These are phyloP conservation scores for Sphaerophoria rueppellii DNA, from an alignment of 2,888 invertebrate species.

Conservation along the genomic window DNA sequence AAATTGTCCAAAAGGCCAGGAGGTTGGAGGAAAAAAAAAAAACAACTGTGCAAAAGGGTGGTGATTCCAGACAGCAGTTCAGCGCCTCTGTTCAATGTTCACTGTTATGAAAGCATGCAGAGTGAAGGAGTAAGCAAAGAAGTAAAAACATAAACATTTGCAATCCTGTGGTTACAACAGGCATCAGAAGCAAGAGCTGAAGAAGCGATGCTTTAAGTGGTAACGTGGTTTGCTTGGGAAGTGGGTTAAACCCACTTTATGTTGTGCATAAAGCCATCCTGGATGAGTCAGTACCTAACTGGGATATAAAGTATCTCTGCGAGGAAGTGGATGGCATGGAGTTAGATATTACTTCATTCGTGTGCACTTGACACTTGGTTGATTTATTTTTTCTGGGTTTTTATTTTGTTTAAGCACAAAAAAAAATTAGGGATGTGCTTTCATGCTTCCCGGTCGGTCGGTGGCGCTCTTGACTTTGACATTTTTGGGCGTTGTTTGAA, in stretches of 20 bases:
- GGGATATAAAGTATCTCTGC: slow-evolving; percentile 57
- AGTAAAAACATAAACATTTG: slow-evolving; percentile 64
- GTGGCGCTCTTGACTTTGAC: slow-evolving; percentile 15
- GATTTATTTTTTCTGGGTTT: slow-evolving; percentile 65
- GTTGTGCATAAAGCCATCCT: slow-evolving; percentile 17
- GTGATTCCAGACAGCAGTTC: slow-evolving; percentile 2
- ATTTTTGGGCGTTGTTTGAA: slow-evolving; percentile 36
- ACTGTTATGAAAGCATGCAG: slow-evolving; percentile 22
- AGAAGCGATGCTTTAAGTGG: slow-evolving; percentile 18
- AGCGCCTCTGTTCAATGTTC: slow-evolving; percentile 5
- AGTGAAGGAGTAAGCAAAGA: slow-evolving; percentile 3
- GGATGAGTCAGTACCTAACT: slow-evolving; percentile 57
- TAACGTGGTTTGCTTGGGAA: slow-evolving; percentile 44
- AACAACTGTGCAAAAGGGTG: neutral
- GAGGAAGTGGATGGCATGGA: slow-evolving; percentile 36
- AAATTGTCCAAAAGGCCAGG: slow-evolving; percentile 53
- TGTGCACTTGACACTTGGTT: slow-evolving; percentile 65
- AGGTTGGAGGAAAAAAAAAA: neutral
- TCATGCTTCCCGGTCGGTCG: too few species aligned
- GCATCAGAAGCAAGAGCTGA: neutral
- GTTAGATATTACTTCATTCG: slow-evolving; percentile 42
- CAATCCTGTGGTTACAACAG: slow-evolving; percentile 48
- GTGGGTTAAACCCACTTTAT: slow-evolving; percentile 29
- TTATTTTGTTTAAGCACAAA: slow-evolving; percentile 26
- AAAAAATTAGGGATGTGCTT: neutral